Conservation (phyloP, 2,888 invertebrate genomes). For the Xanthia togata region DNA sequence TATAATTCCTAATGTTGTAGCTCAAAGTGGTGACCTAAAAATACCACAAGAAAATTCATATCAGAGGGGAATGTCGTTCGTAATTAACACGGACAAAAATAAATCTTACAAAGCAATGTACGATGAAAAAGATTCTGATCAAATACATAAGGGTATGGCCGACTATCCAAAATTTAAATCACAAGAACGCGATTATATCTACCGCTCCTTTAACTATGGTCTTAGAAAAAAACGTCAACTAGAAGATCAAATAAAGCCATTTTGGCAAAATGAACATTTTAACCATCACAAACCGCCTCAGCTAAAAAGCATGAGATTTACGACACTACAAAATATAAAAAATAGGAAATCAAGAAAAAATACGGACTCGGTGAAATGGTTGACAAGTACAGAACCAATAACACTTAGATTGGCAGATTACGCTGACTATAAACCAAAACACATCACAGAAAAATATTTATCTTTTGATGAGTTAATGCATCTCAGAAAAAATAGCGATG, state of each 20-base stretch:
- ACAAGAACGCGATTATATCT: conserved; percentile 69
- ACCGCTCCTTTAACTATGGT: conserved; percentile 75
- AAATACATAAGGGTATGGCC: conserved; percentile 63
- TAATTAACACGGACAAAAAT: conserved; percentile 48
- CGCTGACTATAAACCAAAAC: conserved; percentile 58
- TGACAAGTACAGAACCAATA: conserved; percentile 79
- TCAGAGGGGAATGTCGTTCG: conserved; percentile 44
- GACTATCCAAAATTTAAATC: conserved; percentile 61
- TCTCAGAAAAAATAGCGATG: conserved; percentile 78
- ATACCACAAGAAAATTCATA: conserved; percentile 45
- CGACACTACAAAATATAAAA: conserved; percentile 76
- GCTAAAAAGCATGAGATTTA: conserved; percentile 80
- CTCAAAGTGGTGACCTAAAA: conserved; percentile 72
- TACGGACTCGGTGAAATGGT: conserved; percentile 48
- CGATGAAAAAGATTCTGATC: conserved; percentile 61
- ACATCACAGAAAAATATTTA: conserved; percentile 83
- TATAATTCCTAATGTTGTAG: conserved; percentile 72
- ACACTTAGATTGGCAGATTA: conserved; percentile 74
- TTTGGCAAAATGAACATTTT: conserved; percentile 82
- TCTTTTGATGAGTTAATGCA: conserved; percentile 87
- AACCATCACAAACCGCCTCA: conserved; percentile 69
- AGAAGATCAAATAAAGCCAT: conserved; percentile 75
- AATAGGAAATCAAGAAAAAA: conserved; percentile 70
- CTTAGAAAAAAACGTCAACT: conserved; percentile 76
- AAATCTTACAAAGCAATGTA: conserved; percentile 53